Evolutionary conservation across 2,113 vertebrate genomes (phyloP).

Genomic region (Pleuronectes platessa): DNA sequence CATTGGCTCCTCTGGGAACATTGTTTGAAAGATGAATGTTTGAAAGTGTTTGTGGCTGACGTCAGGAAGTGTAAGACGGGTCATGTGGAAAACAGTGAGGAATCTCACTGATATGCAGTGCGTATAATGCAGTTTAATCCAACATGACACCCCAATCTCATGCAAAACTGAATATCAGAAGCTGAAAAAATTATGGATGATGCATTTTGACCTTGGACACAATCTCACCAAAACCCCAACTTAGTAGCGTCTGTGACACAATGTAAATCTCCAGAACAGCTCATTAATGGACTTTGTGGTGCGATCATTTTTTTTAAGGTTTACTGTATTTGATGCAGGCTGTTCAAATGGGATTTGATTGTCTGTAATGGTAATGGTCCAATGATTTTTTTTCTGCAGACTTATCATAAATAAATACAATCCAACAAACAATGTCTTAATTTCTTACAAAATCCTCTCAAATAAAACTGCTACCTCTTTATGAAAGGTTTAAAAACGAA

Average conservation of each 20-base stretch:
- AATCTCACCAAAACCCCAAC: neutral
- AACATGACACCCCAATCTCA: neutral
- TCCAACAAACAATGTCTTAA: neutral
- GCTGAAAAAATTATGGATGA: neutral
- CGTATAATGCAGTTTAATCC: neutral
- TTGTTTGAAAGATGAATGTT: neutral
- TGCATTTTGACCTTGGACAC: neutral
- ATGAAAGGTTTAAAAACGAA: too few species aligned
- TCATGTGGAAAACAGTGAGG: too few species aligned
- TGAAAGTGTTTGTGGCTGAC: neutral
- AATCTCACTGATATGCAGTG: neutral
- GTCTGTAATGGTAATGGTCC: neutral
- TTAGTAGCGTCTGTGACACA: neutral
- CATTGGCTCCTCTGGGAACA: neutral
- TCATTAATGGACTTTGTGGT: neutral
- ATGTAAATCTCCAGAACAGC: neutral
- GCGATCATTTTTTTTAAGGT: too few species aligned
- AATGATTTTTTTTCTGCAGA: neutral
- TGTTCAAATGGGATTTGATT: neutral
- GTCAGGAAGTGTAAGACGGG: too few species aligned
- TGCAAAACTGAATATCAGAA: neutral
- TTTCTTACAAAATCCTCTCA: neutral
- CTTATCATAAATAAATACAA: conserved; percentile 26
- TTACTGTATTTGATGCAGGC: neutral
- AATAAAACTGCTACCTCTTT: too few species aligned